These are phyloP conservation scores for Etheostoma spectabile DNA, from an alignment of 2,113 vertebrate species.

Conservation along the genomic window DNA sequence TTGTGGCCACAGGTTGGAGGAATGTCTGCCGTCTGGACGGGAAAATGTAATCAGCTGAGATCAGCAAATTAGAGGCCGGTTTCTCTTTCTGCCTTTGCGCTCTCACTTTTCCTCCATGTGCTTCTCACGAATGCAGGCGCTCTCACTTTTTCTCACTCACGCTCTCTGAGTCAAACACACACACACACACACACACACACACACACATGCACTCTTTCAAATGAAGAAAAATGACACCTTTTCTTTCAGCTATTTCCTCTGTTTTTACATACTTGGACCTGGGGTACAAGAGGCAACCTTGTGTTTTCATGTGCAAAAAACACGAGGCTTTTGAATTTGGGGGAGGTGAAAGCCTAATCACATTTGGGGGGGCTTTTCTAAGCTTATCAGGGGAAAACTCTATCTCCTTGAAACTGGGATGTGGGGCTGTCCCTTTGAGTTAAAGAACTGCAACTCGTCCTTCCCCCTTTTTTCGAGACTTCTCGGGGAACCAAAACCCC, in stretches of 20 bases:
- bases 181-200: conserved; percentile 24
- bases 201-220: conserved; percentile 45
- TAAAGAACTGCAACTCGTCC: conserved; percentile 70
- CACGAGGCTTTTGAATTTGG: conserved; percentile 78
- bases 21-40: conserved; percentile 84
- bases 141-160: conserved; percentile 43
- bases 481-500: conserved; percentile 75
- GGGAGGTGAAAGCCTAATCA: conserved; percentile 81
- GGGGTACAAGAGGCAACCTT: conserved; percentile 79
- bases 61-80: conserved; percentile 69
- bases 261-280: conserved; percentile 78
- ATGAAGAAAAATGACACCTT: conserved; percentile 83
- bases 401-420: conserved; percentile 75
- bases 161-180: conserved; percentile 11
- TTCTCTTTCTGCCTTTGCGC: conserved; percentile 55
- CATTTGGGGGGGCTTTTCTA: conserved; percentile 70
- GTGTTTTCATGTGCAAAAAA: conserved; percentile 82
- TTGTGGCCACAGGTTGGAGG: conserved; percentile 76
- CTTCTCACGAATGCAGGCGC: conserved; percentile 66
- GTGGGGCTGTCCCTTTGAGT: conserved; percentile 75
- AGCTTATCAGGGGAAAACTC: conserved; percentile 77
- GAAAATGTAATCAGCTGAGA: conserved; percentile 81
- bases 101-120: conserved; percentile 65
- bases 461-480: conserved; percentile 72
- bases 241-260: conserved; percentile 83